Base-by-base conservation (phyloP, 2,797 vertebrate genomes). In the Hoplostethus atlanticus region DNA sequence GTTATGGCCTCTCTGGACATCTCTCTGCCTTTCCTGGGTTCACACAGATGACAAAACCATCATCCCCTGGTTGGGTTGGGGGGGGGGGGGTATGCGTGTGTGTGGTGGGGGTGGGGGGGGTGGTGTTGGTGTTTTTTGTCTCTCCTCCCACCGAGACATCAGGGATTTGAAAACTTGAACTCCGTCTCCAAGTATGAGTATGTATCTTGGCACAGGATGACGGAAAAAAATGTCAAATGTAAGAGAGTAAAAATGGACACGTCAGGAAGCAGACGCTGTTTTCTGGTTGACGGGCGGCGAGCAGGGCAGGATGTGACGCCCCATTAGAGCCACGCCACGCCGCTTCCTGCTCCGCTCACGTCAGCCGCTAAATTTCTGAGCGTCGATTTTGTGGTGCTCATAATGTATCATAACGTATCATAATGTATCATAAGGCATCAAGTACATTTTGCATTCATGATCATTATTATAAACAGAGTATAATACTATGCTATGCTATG, bases 21-120 rank as follows among this genome's bases (percentile, higher is more conserved):
- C 53, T 51, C 53, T 11, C 36, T 38, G 62, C 55, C 60, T 80
- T 87, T 81, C 80, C 81, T 76, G 78, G 73, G 77, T 71, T 84
- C 84, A 72, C 56, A 69, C 68, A 88, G 83, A 91, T 84, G 84
- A 87, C 79, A 85, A 81, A 91, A 85, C 85, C 83, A 88, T 88
- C 58, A 60, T 51, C 51, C 17, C 17, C 36, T 50, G 28, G 30
- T 47, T 31, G 36, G 15, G 44, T 47, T 47, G 44, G 3, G 12
- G 15, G 13, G 2, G 44, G 15, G 44, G 15, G 44, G 2, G 44
- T 50, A 2, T 16, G 16, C 54, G 55, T 64, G 53, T 46, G 53
- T 55, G 61, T 76, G 62, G 31, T 34, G 31, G 3, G 31, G 3
- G 31, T 34, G 3, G 31, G 34, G 34, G 34, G 34, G 34, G 34